Base-by-base conservation (phyloP, 1,140 invertebrate species). In the Manduca sexta region DNA sequence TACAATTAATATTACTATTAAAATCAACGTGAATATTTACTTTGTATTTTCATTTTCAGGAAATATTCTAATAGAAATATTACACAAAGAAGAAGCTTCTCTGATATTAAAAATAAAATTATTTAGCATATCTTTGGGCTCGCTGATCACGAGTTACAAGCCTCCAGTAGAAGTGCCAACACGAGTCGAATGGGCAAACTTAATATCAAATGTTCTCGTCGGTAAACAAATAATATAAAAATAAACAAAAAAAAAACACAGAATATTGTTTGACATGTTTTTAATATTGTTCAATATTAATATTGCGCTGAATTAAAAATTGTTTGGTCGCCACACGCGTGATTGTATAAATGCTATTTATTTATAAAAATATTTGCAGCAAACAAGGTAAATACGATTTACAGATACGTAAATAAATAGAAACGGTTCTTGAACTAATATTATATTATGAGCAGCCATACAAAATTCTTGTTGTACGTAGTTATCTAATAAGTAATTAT, bases 231-330 rank as follows among this genome's bases (percentile, higher is more conserved):
- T 83, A 38, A 61, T 78, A 34, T 83, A 56, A 14, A 35, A 49
- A 58, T 3, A 54, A 73, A 68, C 3, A 54, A 73, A 68, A 61
- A 59, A 72, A 74, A 26, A 26, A 5, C 21, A 26, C 42, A 38
- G 47, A 44, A 46, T 35, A 50, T 47, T 56, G 64, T 56, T 69
- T 51, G 53, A 72, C 64, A 69, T 78, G 74, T 74, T 72, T n/a
- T 77, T 80, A 74, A 72, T 76, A 67, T 73, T 56, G 43, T 72
- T 69, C 50, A 70, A 69, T 74, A 73, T 72, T 61, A 16, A 57
- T 57, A 70, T 73, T 67, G 68, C 69, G 72, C 70, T 79, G 72
- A 74, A 77, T 69, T 72, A 66, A 69, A 77, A 78, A 72, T 64
- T 68, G 66, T 71, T 73, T 77, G 72, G 72, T 75, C 74, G 74